These are phyloP conservation scores for Cataglyphis cursor DNA, from an alignment of 2,888 invertebrate genomes.

Conservation along the genomic window DNA sequence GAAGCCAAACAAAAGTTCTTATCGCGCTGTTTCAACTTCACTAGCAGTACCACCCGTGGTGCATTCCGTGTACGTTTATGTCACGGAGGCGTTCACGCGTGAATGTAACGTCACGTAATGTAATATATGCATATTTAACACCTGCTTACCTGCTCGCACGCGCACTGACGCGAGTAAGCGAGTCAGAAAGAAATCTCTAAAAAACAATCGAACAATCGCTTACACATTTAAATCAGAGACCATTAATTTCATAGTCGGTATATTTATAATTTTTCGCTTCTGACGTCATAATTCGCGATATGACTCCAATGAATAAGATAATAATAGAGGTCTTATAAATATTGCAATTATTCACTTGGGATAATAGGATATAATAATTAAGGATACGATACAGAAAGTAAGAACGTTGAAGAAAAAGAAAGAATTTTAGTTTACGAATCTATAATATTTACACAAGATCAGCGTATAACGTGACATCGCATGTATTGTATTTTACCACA, in stretches of 20 bases:
- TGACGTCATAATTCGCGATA: not conserved
- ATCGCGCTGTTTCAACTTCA: constrained; percentile 21
- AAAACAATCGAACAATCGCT: not conserved
- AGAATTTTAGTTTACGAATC: not conserved
- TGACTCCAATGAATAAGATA: not conserved
- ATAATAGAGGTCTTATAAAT: not conserved
- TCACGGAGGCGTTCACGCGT: not conserved
- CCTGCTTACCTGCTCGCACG: not conserved
- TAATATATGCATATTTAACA: not conserved
- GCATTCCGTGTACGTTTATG: not conserved
- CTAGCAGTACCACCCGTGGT: not conserved
- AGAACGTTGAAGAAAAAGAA: not conserved
- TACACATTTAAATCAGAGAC: not conserved
- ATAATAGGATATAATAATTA: not conserved
- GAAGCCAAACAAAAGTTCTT: constrained; percentile 11
- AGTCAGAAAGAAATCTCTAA: not conserved
- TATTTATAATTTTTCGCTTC: not conserved
- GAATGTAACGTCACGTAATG: not conserved
- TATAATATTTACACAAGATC: constrained; percentile 26
- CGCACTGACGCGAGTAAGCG: not conserved
- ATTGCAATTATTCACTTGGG: not conserved
- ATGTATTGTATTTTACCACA: constrained; percentile 72
- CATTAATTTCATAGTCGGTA: not conserved
- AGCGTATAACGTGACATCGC: constrained; percentile 58
- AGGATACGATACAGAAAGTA: not conserved